Base-by-base conservation (phyloP, 2,888 invertebrate species). In the Caradrina kadenii region DNA sequence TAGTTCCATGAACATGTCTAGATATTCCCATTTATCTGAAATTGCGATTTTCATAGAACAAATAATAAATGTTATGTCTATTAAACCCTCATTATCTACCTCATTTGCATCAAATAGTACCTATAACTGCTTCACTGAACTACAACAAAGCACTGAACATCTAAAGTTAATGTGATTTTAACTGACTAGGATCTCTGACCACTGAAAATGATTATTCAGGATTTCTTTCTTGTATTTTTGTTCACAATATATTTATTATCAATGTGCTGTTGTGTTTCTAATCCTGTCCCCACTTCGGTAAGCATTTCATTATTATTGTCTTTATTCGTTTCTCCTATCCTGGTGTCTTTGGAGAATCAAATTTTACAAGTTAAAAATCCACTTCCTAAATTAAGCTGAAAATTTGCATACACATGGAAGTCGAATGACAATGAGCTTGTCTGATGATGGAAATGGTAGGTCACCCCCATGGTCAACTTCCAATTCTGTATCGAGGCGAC, bases 151-250 rank as follows among this genome's bases (percentile, higher is more conserved):
- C 13, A 31, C 7, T 11, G 2, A n/a, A n/a, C 8, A 50, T 15
- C 3, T 1, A 21, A 77, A 61, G 19, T 22, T 73, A 73, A 62
- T 73, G 58, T 62, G 19, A 62, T 54, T 77, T 77, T 63, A 71
- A 71, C 59, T n/a, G 21, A 22, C n/a, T 54, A 13, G 8, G 8
- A 7, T 10, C 2, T 15, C n/a, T 35, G 48, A 31, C 8, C 19
- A 11, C 4, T 15, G 1, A 5, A 21, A 48, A 72, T 63, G 63
- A 13, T n/a, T 35, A 11, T 48, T 45, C 19, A 49, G 58, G 49
- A 0, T 54, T 42, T 39, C 17, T 0, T 22, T 17, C 53, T 11
- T 0, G 35, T 45, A 35, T 49, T 58, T 71, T 45, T 53, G 2
- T 15, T 21, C 10, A 21, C 39, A 11, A 21, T 21, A 11, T 52